Conservation (phyloP, 2,888 invertebrate species). For the Drosophila stalkeri region DNA sequence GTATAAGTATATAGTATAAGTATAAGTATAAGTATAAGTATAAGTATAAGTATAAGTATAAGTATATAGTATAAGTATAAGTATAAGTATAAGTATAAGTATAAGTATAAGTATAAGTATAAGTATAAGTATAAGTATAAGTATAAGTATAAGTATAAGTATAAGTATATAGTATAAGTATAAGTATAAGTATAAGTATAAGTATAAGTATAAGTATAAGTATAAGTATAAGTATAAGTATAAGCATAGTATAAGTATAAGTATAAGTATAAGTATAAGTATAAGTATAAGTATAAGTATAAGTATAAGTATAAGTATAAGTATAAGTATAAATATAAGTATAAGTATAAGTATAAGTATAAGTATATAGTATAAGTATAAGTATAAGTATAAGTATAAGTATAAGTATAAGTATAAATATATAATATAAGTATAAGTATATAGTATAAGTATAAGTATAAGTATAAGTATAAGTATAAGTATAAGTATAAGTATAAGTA, state of each 20-base stretch:
- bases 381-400: constrained; percentile 4
- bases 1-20: not conserved
- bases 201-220: constrained; percentile 1
- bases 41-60: constrained; percentile 4
- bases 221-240: not conserved
- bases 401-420: constrained; percentile 13
- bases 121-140: not conserved
- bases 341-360: not conserved
- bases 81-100: constrained; percentile 4
- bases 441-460: constrained; percentile 12
- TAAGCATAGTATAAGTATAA: constrained; percentile 1
- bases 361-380: constrained; percentile 4
- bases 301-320: constrained; percentile 2
- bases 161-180: not conserved
- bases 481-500: constrained; percentile 6
- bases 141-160: too few relatives aligned
- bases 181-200: not conserved
- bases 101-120: constrained; percentile 3
- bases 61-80: constrained; percentile 4
- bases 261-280: constrained; percentile 1
- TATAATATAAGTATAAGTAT: constrained; percentile 18
- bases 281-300: constrained; percentile 1
- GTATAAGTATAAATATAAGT: constrained; percentile 1
- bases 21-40: constrained; percentile 1
- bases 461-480: constrained; percentile 6